Percentiles rank a stretch among this genome's conserved stretches.
Evolutionary conservation across 2,113 vertebrate genomes (phyloP).

Genomic region (Plecturocebus donacophilus): DNA sequence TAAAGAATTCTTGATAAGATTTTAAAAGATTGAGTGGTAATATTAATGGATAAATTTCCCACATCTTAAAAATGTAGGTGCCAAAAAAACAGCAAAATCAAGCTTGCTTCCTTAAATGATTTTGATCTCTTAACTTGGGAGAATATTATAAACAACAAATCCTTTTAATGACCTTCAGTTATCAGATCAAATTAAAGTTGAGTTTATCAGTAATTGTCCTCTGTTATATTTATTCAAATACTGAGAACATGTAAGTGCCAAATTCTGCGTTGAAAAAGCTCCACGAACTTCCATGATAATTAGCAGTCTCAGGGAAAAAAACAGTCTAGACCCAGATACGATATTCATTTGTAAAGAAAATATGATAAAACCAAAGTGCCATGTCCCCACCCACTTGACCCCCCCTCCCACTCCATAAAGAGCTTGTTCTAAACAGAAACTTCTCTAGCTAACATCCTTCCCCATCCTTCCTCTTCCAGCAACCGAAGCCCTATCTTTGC

Average conservation of each 20-base stretch:
- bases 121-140: neutral
- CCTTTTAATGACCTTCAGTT: slow-evolving; percentile 19
- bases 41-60: slow-evolving; percentile 45
- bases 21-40: neutral
- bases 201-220: slow-evolving; percentile 27
- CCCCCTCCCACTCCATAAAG: neutral
- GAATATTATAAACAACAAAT: slow-evolving; percentile 32
- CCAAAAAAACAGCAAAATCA: slow-evolving; percentile 42
- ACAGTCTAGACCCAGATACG: neutral
- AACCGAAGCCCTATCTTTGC: neutral
- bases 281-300: neutral
- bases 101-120: slow-evolving; percentile 33
- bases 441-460: neutral
- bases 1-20: neutral
- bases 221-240: slow-evolving; percentile 18
- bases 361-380: slow-evolving; percentile 1
- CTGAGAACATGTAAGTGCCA: neutral
- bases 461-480: neutral
- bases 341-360: slow-evolving; percentile 48
- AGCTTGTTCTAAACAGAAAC: neutral
- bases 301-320: neutral
- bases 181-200: slow-evolving; percentile 36
- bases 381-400: neutral
- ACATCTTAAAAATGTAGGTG: slow-evolving; percentile 35
- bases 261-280: slow-evolving; percentile 9